Base-by-base conservation (phyloP, 2,888 invertebrate species). In the Ormyrus labotus region DNA sequence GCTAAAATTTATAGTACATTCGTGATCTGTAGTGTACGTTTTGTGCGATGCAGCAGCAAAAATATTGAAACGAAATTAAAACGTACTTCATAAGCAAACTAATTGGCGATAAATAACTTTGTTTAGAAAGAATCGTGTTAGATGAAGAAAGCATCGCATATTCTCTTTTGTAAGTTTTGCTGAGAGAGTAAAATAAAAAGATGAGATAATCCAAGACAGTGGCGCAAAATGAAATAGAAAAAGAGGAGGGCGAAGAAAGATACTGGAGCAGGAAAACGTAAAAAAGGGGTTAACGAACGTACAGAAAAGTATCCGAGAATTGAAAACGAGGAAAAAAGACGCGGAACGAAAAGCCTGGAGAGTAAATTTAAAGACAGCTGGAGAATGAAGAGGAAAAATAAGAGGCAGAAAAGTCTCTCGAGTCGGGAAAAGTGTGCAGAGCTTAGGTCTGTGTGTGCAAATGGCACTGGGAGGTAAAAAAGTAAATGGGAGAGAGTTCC, bases 331-430 rank as follows among this genome's bases (percentile, higher is more conserved):
- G 50, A 34, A 19, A 74, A 51, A 53, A 57, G 13, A 69, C 10
- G 6, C 6, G 50, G 45, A 13, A 47, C 13, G 55, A 64, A 50
- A n/a, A 45, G 13, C 45, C 6, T 9, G 34, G 45, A 48, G 55
- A 45, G 34, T 53, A 48, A 69, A 69, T 69, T 76, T 76, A 76
- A 77, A 70, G 64, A 77, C 48, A 50, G 53, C 19, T 10, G 45
- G 34, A 69, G 57, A 70, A 77, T 63, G 55, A 64, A 51, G n/a
- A 57, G n/a, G 57, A 57, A 64, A 77, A 77, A 70, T 70, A 70
- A 77, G 50, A 70, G 60, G 48, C 55, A 63, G 55, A 64, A 64
- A 70, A 64, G 63, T 70, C 57, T 57, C 64, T 50, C 50, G 63
- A 47, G 63, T 45, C 48, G 34, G 7, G 58, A 34, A 50, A 58